Base-by-base conservation (phyloP, 53 echinoderm and acorn worm species). In the Temnopleurus reevesii region DNA sequence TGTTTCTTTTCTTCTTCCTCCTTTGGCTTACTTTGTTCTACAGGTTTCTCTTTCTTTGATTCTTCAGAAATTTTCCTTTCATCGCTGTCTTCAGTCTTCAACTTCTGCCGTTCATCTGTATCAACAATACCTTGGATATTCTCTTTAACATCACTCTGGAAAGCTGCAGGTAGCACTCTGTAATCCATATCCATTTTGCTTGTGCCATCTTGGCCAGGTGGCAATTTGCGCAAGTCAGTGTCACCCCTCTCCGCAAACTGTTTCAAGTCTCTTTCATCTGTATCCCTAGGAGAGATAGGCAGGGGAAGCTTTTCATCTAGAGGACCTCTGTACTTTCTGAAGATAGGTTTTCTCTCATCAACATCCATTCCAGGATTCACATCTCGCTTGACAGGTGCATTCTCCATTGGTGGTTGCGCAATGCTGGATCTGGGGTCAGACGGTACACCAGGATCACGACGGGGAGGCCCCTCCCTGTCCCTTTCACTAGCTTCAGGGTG, bases 121-220 rank as follows among this genome's bases (percentile, higher is more conserved):
- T 87, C 88, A 19, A 9, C 8, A 1, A 19, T 25, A 86, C 86
- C 61, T 60, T 60, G 24, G 3, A 45, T 26, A 12, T 59, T 60
- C 12, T 93, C 93, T 55, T 55, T 53, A n/a, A 82, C 90, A 24
- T 90, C 89, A 84, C 77, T 89, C 77, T 91, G 71, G 76, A 95
- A 95, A 30, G 92, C 92, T 89, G 91, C 92, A 21, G 93, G 96
- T 34, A 96, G 79, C 19, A 94, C 91, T 56, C 92, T 55, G 17
- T 96, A 92, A 83, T 94, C 94, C 55, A 90, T 76, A 53, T 94
- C 94, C 89, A 91, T 47, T 25, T 89, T 71, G 34, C 89, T 71
- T 34, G 46, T 19, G 5, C 45, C 56, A 17, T 76, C 55, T 34
- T 36, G 5, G 34, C 27, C 45, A 53, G 59, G 23, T 12, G 59